phyloP scores from a whole-genome alignment of 2,888 invertebrate genomes.

The Myathropa florea region DNA sequence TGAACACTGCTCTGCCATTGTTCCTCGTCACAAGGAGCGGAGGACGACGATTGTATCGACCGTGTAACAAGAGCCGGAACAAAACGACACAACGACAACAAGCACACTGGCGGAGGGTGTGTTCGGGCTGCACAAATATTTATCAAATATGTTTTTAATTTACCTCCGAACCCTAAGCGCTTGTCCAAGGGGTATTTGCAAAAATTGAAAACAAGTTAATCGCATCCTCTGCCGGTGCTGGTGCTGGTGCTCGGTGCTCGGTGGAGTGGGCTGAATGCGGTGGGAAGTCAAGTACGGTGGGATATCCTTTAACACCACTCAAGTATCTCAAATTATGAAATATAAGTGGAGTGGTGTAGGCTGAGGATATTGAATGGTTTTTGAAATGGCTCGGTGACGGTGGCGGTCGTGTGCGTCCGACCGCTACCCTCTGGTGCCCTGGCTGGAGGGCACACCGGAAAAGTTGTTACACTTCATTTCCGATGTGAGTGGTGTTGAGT shows the following conservation, averaged over 20 bases:
- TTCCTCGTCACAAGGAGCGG: neutral
- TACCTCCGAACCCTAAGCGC: conserved; percentile 36
- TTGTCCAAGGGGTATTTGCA: conserved; percentile 28
- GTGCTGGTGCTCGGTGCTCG: no score
- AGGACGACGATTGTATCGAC: conserved; percentile 34
- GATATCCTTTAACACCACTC: conserved; percentile 42
- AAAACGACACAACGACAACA: conserved; percentile 4
- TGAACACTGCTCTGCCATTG: conserved; percentile 55
- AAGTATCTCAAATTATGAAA: conserved; percentile 43
- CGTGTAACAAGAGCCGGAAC: conserved; percentile 51
- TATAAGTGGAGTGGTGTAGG: conserved; percentile 4
- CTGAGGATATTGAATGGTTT: neutral
- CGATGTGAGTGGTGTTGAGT: neutral
- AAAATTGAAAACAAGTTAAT: conserved; percentile 60
- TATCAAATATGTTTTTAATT: conserved; percentile 66
- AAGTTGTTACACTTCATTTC: neutral
- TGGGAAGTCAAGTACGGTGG: conserved; percentile 54
- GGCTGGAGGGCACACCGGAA: neutral
- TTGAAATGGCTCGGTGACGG: neutral
- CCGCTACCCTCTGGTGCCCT: no score
- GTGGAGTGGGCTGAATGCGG: conserved; percentile 12
- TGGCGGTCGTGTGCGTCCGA: neutral
- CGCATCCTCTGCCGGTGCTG: conserved; percentile 34
- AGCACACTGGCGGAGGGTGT: conserved; percentile 21
- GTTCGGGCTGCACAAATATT: conserved; percentile 47